Evolutionary conservation across 2,113 vertebrate genomes (phyloP).

Genomic region (Aplodontia rufa): DNA sequence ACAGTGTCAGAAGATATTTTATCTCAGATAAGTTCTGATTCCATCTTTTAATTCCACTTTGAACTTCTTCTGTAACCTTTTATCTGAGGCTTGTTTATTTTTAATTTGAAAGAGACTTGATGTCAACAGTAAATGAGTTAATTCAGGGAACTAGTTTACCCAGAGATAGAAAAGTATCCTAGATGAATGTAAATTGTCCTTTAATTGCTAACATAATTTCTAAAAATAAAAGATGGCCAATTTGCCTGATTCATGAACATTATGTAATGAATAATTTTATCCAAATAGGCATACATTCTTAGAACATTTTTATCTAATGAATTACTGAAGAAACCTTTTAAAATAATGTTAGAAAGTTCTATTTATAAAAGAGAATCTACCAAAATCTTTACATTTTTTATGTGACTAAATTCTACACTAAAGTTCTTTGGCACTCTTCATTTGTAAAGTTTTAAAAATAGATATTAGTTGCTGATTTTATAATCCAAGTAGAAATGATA

Average conservation of each 20-base stretch:
- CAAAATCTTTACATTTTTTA: not conserved
- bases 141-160: not conserved
- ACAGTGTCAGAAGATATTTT: not conserved
- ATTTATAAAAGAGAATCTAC: slow-evolving; percentile 20
- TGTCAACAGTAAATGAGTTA: not conserved
- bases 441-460: not conserved
- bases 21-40: not conserved
- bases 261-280: not conserved
- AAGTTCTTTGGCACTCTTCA: slow-evolving; percentile 29
- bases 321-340: not conserved
- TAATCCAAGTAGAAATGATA: slow-evolving; percentile 49
- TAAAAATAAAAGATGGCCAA: slow-evolving; percentile 8
- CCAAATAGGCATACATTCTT: slow-evolving; percentile 17
- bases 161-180: not conserved
- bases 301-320: not conserved
- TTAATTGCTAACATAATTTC: slow-evolving; percentile 2
- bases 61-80: not conserved
- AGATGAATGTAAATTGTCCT: not conserved
- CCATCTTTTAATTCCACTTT: not conserved
- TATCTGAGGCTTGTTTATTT: not conserved
- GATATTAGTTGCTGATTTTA: not conserved
- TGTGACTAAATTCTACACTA: not conserved
- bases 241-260: slow-evolving; percentile 18
- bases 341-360: not conserved
- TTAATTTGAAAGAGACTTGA: slow-evolving; percentile 27